Conservation (phyloP, 1,140 invertebrate genomes). For the Potamilus streckersoni region DNA sequence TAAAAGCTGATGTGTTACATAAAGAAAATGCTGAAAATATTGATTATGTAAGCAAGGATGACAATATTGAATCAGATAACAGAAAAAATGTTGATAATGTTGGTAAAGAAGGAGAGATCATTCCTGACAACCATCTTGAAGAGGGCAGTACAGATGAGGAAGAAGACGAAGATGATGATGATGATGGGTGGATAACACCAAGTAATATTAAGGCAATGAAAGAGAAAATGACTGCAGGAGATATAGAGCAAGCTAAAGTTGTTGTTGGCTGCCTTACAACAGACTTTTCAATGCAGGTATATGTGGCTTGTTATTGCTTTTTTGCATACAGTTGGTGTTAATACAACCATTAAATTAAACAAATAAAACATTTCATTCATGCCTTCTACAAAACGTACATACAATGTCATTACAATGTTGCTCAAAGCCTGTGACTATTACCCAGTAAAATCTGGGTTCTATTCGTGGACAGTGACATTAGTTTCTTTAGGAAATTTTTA, state of each 20-base stretch:
- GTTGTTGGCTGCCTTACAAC: conserved; percentile 92
- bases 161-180: conserved; percentile 73
- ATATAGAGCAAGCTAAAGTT: conserved; percentile 73
- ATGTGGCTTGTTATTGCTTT: not conserved
- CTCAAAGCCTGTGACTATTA: too few relatives aligned
- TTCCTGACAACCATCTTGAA: conserved; percentile 20
- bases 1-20: too few relatives aligned
- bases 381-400: too few relatives aligned
- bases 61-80: conserved; percentile 10
- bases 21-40: not conserved
- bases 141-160: conserved; percentile 56
- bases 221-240: conserved; percentile 74
- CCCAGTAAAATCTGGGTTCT: too few relatives aligned
- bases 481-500: too few relatives aligned
- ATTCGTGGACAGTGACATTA: too few relatives aligned
- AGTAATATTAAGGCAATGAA: conserved; percentile 82
- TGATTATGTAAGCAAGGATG: not conserved
- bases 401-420: too few relatives aligned
- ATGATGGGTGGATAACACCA: conserved; percentile 92
- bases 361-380: too few relatives aligned
- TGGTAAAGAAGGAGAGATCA: conserved; percentile 21
- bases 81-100: not conserved
- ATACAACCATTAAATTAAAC: too few relatives aligned
- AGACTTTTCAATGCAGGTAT: conserved; percentile 93
- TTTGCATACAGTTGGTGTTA: too few relatives aligned